Base-by-base conservation (phyloP, 2,888 invertebrate species). In the Dione juno region DNA sequence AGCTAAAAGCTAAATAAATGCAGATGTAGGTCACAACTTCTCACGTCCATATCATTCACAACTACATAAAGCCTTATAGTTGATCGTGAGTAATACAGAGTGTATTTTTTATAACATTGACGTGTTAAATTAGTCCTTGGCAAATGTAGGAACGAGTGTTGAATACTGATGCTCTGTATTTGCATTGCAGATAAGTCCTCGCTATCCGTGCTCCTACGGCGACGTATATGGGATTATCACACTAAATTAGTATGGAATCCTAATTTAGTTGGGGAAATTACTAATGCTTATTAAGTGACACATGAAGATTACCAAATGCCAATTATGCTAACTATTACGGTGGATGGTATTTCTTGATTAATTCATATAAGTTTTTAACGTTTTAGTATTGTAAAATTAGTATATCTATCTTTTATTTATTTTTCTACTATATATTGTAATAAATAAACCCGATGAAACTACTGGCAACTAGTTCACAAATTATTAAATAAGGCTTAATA, bases 101-200 rank as follows among this genome's bases (percentile, higher is more conserved):
- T 16, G 28, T 61, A 45, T 61, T 50, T 59, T 43, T 43, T 61
- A 45, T 68, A 53, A 45, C 21, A 54, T 37, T 61, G 53, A 70
- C 48, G 48, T 67, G 67, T 67, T 67, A 68, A 73, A 73, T 70
- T 67, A 70, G 73, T 67, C 43, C 67, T 43, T 41, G 13, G 65
- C 65, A 61, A 67, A 70, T 61, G 54, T 54, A 73, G 41, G 48
- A 69, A 58, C 73, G 53, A 61, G 57, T 69, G 66, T 69, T 71
- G 73, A 73, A 73, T 73, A 71, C 73, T 66, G 71, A 73, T 73
- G 71, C 57, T 48, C 19, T 41, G 28, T 37, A 73, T 71, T 73
- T 71, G 73, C 71, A 71, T 73, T 71, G 71, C 73, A 73, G 71
- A 73, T 71, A 69, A 59, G 63, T 16, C 66, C 61, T 52, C 57